Evolutionary conservation across 2,113 vertebrate genomes (phyloP).

Genomic region (Muntiacus muntjak): DNA sequence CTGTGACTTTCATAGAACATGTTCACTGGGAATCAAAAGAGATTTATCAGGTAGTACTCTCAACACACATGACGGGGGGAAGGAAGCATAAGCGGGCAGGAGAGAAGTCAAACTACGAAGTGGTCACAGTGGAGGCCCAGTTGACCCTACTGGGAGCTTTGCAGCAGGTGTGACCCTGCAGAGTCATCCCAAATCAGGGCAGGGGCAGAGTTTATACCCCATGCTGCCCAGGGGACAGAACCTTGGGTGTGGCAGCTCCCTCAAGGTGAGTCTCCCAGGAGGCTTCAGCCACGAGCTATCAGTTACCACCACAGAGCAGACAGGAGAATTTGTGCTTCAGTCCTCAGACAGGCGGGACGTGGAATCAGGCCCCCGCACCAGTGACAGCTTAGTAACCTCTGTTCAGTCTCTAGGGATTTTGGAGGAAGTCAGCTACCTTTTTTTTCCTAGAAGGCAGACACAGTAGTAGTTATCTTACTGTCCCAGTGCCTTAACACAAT

Average conservation of each 20-base stretch:
- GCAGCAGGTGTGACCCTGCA: neutral
- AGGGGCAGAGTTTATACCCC: neutral
- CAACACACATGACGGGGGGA: neutral
- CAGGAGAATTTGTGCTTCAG: neutral
- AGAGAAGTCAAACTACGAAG: neutral
- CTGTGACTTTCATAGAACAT: neutral
- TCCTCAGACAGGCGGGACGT: neutral
- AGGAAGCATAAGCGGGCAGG: neutral
- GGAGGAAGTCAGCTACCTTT: neutral
- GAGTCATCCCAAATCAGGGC: neutral
- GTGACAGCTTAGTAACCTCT: neutral
- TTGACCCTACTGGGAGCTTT: neutral
- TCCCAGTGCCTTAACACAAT: neutral
- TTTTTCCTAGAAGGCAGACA: neutral
- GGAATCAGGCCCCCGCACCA: rapidly evolving
- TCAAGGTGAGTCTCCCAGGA: neutral
- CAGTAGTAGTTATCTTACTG: neutral
- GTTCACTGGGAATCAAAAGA: neutral
- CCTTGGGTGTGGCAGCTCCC: neutral
- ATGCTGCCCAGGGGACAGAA: neutral
- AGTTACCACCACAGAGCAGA: neutral
- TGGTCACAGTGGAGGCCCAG: neutral
- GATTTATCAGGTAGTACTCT: neutral
- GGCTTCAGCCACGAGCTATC: neutral
- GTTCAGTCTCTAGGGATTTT: neutral